Conservation (phyloP, 2,797 vertebrate genomes). For the Smutsia temminckii region DNA sequence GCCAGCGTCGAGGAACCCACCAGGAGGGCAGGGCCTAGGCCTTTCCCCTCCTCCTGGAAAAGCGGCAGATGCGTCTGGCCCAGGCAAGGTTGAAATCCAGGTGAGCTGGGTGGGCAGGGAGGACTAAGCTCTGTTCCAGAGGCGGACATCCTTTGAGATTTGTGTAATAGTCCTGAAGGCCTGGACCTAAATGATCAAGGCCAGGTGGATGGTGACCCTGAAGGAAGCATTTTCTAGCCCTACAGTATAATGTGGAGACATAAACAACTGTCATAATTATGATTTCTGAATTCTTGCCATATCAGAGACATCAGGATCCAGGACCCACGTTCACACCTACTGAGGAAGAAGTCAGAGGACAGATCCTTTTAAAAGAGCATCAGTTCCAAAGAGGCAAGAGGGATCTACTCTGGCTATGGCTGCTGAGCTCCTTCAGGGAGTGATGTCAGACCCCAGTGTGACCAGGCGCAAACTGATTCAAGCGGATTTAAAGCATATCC, state of each 20-base stretch:
- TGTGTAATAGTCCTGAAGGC: not conserved
- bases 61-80: not conserved
- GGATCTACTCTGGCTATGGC: not conserved
- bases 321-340: not conserved
- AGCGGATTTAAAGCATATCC: not conserved
- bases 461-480: not conserved
- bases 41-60: not conserved
- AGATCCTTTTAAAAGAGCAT: not conserved
- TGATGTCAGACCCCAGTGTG: not conserved
- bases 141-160: not conserved
- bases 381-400: not conserved
- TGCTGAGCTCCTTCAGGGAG: not conserved
- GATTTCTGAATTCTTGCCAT: not conserved
- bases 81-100: not conserved
- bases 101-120: not conserved
- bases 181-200: not conserved
- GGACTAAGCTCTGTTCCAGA: not conserved
- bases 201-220: not conserved
- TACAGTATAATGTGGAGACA: not conserved
- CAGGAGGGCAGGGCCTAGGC: too few species aligned
- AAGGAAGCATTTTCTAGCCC: not conserved
- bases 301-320: not conserved
- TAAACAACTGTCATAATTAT: not conserved
- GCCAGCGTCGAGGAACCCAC: not conserved
- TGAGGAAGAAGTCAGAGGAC: not conserved